These are phyloP conservation scores for Steinernema carpocapsae DNA, from an alignment of 2,888 invertebrate genomes.

Conservation along the genomic window DNA sequence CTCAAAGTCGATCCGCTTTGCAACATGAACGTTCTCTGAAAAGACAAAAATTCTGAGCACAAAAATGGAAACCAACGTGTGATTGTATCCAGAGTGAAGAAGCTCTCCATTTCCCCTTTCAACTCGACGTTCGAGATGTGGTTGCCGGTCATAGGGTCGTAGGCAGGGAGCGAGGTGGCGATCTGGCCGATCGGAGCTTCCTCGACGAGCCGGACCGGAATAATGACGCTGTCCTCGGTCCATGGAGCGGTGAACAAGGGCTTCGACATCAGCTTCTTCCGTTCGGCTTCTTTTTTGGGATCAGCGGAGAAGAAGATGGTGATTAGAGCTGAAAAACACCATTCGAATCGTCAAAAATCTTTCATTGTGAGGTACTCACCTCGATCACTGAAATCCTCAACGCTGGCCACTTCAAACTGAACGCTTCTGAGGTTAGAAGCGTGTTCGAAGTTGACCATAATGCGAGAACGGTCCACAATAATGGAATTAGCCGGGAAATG, in stretches of 20 bases:
- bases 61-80: constrained; percentile 14
- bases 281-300: constrained; percentile 35
- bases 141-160: constrained; percentile 42
- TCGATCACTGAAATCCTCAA: constrained; percentile 39
- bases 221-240: constrained; percentile 37
- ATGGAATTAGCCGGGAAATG: constrained; percentile 36
- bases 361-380: no score
- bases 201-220: constrained; percentile 41
- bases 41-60: not conserved
- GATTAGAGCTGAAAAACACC: constrained; percentile 39
- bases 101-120: constrained; percentile 41
- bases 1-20: constrained; percentile 51
- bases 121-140: constrained; percentile 36
- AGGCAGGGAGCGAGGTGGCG: constrained; percentile 52
- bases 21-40: constrained; percentile 41
- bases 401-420: constrained; percentile 42
- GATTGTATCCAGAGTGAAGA: constrained; percentile 37
- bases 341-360: no score
- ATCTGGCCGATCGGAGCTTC: constrained; percentile 50
- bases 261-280: constrained; percentile 30
- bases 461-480: constrained; percentile 36
- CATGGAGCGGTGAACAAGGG: constrained; percentile 46
- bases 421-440: constrained; percentile 41
- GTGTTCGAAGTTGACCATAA: constrained; percentile 26
- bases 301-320: constrained; percentile 39